A percentile compares a stretch with the other conserved stretches of the same genome.
Conservation (phyloP, 1,140 invertebrate species). For the Lasioglossum baleicum region DNA sequence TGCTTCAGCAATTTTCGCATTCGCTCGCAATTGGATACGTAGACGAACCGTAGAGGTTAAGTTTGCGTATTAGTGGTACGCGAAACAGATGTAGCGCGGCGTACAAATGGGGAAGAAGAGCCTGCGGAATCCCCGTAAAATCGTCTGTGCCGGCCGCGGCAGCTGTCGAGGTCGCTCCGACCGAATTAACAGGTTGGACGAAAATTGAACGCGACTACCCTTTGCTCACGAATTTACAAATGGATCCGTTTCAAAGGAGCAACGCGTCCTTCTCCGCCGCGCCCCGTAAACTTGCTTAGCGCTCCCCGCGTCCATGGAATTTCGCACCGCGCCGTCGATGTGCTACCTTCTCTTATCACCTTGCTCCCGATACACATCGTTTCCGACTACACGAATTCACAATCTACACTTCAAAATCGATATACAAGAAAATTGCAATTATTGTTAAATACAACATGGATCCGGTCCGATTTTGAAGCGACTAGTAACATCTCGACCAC, state of each 20-base stretch:
- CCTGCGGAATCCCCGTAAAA: background rate
- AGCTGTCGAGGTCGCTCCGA: background rate
- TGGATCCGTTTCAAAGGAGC: background rate
- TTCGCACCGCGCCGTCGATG: no score
- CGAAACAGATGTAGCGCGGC: conserved; percentile 1
- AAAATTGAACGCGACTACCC: conserved; percentile 16
- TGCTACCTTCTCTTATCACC: no score
- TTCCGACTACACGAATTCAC: no score
- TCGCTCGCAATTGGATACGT: conserved; percentile 17
- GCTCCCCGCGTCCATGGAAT: no score
- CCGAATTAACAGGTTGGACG: conserved; percentile 14
- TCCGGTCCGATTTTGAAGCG: no score
- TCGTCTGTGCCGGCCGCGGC: background rate
- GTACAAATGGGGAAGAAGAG: conserved; percentile 7
- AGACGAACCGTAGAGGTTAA: conserved; percentile 25
- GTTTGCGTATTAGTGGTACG: conserved; percentile 19
- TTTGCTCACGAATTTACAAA: background rate
- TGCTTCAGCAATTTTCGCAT: conserved; percentile 47
- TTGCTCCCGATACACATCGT: no score
- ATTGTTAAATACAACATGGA: no score
- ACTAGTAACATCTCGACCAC: no score
- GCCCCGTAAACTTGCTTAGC: background rate
- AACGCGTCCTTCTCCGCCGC: background rate
- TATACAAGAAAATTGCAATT: no score
- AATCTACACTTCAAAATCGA: no score